A percentile compares a stretch with the other conserved stretches of the same genome.
Evolutionary conservation across 1,140 invertebrate genomes (phyloP).

Genomic region (Orussus abietinus): DNA sequence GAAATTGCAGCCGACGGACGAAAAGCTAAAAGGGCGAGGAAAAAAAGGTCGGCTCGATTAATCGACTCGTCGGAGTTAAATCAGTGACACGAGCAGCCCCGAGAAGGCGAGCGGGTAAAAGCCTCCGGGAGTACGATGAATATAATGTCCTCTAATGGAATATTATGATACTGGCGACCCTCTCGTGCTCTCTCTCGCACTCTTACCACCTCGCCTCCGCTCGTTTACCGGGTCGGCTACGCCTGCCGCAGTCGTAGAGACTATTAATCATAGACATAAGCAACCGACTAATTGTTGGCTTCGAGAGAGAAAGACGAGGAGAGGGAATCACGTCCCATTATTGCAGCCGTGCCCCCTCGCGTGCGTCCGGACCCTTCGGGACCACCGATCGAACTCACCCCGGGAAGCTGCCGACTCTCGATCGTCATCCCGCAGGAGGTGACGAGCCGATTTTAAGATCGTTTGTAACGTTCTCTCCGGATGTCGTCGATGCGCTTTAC

Average conservation of each 20-base stretch:
- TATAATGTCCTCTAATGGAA: conserved; percentile 40
- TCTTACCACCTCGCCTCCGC: conserved; percentile 1
- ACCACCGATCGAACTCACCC: too few species aligned
- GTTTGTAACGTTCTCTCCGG: conserved; percentile 34
- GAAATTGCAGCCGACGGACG: too few species aligned
- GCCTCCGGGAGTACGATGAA: too few species aligned
- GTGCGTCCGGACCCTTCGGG: conserved; percentile 23
- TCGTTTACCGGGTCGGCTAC: conserved; percentile 15
- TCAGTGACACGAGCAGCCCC: too few species aligned
- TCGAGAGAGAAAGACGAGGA: conserved; percentile 39
- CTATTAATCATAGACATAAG: conserved; percentile 46
- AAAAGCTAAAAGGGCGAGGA: too few species aligned
- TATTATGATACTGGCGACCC: conserved; percentile 28
- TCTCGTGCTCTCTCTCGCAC: conserved; percentile 9
- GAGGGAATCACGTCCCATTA: conserved; percentile 35
- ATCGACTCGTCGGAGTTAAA: too few species aligned
- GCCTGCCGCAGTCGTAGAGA: conserved; percentile 38
- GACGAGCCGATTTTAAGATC: conserved; percentile 40
- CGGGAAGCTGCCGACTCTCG: conserved; percentile 5
- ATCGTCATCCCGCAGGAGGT: conserved; percentile 28
- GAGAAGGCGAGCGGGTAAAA: too few species aligned
- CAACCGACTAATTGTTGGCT: conserved; percentile 46
- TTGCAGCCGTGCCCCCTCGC: conserved; percentile 27
- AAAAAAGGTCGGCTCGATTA: too few species aligned
- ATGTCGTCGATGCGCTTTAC: neutral